Percentiles rank a stretch among this genome's conserved stretches.
Conservation (phyloP, 1,140 invertebrate genomes). For the Magallana gigas region DNA sequence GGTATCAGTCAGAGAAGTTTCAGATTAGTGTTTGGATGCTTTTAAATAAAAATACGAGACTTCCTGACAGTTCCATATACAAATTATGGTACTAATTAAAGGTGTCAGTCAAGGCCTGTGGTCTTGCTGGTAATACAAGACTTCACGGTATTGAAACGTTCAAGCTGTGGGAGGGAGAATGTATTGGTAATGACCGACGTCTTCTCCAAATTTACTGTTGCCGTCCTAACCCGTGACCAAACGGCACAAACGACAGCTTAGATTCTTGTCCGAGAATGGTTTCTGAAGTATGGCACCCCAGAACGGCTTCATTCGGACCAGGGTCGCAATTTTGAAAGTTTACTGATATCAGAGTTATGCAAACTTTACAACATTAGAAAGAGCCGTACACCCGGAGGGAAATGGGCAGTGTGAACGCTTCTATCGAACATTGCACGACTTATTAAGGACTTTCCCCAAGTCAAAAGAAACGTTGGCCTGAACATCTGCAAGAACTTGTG, state of each 20-base stretch:
- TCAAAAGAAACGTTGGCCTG: conserved; percentile 56
- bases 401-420: conserved; percentile 43
- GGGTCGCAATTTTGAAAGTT: conserved; percentile 56
- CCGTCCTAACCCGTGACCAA: conserved; percentile 41
- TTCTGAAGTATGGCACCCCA: conserved; percentile 52
- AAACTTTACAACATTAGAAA: conserved; percentile 56
- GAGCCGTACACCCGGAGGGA: conserved; percentile 46
- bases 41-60: too few relatives aligned
- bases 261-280: conserved; percentile 59
- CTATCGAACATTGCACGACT: conserved; percentile 39
- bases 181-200: conserved; percentile 55
- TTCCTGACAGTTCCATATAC: too few relatives aligned
- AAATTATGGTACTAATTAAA: too few relatives aligned
- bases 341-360: conserved; percentile 52
- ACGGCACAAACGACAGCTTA: conserved; percentile 53
- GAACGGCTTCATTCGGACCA: conserved; percentile 59
- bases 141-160: conserved; percentile 43
- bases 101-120: too few relatives aligned
- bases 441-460: conserved; percentile 33
- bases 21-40: too few relatives aligned
- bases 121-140: too few relatives aligned
- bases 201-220: conserved; percentile 44
- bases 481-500: conserved; percentile 54
- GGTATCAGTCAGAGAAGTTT: too few relatives aligned
- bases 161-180: conserved; percentile 56